A percentile compares a stretch with the other conserved stretches of the same genome.
These are phyloP conservation scores for Caloenas nicobarica DNA, from an alignment of 2,113 vertebrate species.

Conservation along the genomic window DNA sequence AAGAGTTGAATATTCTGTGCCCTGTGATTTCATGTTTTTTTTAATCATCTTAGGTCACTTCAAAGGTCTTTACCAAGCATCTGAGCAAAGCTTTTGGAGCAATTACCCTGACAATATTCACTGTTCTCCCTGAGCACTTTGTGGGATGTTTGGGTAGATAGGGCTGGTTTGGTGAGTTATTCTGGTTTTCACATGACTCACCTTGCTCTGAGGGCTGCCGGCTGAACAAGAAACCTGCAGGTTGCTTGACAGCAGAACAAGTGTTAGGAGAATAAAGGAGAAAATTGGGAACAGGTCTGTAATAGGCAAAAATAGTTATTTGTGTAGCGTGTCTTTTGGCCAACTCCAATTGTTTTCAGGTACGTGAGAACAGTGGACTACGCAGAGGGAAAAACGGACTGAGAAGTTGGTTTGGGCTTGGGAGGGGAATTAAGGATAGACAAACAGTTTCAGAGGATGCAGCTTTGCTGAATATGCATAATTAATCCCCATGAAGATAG, in stretches of 20 bases:
- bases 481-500: background rate
- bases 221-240: background rate
- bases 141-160: background rate
- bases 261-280: background rate
- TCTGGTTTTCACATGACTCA: slow-evolving; percentile 35
- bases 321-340: too few species aligned
- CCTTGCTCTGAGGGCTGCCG: background rate
- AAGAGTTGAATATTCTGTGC: background rate
- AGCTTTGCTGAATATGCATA: background rate
- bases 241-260: background rate
- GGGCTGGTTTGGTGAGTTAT: background rate
- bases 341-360: background rate
- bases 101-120: background rate
- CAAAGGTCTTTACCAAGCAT: background rate
- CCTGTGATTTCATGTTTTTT: background rate
- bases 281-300: background rate
- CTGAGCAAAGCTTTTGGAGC: background rate
- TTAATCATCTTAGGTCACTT: background rate
- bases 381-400: background rate
- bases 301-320: background rate
- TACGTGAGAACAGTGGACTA: fast-evolving
- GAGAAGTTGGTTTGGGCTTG: background rate
- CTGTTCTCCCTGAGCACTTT: background rate
- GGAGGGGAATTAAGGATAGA: background rate
- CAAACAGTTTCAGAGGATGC: background rate